Evolutionary conservation across 1,140 invertebrate genomes (phyloP).

Genomic region (Colletes latitarsis): DNA sequence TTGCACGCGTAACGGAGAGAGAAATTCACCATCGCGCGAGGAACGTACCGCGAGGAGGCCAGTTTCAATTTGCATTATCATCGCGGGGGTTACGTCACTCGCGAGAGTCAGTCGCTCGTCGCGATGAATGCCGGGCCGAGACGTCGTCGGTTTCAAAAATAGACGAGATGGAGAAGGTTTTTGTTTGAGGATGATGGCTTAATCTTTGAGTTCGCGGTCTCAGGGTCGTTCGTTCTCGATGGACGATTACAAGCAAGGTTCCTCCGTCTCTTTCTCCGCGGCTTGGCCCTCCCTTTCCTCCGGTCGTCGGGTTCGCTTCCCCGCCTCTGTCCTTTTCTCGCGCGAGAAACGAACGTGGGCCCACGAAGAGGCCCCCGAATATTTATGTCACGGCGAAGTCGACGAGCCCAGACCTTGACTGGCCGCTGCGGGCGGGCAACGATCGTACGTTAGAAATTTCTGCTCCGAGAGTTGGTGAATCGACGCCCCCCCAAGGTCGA

Average conservation of each 20-base stretch:
- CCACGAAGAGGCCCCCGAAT: conserved; percentile 56
- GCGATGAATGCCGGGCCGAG: conserved; percentile 13
- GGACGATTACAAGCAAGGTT: conserved; percentile 37
- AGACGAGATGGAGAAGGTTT: conserved; percentile 45
- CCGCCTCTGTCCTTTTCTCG: conserved; percentile 12
- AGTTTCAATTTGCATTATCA: not conserved
- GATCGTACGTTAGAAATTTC: conserved; percentile 60
- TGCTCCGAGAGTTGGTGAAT: conserved; percentile 22
- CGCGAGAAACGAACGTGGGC: conserved; percentile 16
- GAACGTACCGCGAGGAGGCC: too few species aligned
- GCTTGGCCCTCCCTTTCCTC: conserved; percentile 23
- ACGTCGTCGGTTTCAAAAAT: conserved; percentile 38
- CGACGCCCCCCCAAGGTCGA: not conserved
- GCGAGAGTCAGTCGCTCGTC: not conserved
- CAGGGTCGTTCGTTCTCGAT: conserved; percentile 42
- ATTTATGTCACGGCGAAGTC: conserved; percentile 74
- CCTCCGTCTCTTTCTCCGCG: conserved; percentile 26
- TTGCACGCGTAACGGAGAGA: too few species aligned
- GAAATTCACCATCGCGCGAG: too few species aligned
- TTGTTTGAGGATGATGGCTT: conserved; percentile 44
- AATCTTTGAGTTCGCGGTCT: conserved; percentile 46
- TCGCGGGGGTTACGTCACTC: conserved; percentile 31
- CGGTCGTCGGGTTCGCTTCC: conserved; percentile 29
- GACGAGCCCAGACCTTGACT: conserved; percentile 66
- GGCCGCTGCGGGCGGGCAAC: conserved; percentile 55